phyloP scores from a whole-genome alignment of 2,888 invertebrate genomes.

The Aplocera efformata region DNA sequence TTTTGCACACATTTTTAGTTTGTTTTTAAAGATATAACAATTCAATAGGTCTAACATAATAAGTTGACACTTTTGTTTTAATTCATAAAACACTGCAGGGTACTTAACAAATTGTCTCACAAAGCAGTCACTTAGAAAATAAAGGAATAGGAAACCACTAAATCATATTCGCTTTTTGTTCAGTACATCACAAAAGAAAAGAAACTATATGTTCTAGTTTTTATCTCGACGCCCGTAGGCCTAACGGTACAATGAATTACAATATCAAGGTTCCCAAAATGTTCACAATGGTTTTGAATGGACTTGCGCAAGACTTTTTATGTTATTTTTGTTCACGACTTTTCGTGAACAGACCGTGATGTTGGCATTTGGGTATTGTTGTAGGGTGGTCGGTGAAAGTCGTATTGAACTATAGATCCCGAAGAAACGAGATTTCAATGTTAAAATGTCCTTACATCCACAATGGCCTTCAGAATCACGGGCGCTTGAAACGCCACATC shows the following conservation, averaged over 20 bases:
- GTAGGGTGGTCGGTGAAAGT: constrained; percentile 71
- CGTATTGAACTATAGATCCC: constrained; percentile 28
- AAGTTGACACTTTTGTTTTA: constrained; percentile 1
- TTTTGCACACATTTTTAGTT: constrained; percentile 3
- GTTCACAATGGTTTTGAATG: constrained; percentile 64
- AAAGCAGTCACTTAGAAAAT: constrained; percentile 20
- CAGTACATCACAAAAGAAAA: constrained; percentile 57
- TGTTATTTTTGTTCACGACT: constrained; percentile 65
- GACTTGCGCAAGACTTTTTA: constrained; percentile 63
- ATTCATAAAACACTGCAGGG: constrained; percentile 22
- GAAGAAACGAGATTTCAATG: constrained; percentile 24
- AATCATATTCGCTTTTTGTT: constrained; percentile 71
- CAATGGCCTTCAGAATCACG: no score
- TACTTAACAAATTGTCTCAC: constrained; percentile 26
- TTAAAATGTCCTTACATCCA: constrained; percentile 12
- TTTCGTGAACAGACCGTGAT: constrained; percentile 59
- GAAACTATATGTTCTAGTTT: constrained; percentile 61
- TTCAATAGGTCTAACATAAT: constrained; percentile 2
- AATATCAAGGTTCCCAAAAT: constrained; percentile 58
- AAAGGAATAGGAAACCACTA: constrained; percentile 55
- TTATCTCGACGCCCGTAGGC: constrained; percentile 57
- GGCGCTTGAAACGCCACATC: no score
- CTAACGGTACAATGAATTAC: constrained; percentile 61
- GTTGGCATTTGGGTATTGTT: constrained; percentile 54
- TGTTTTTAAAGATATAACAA: constrained; percentile 4